phyloP scores from a whole-genome alignment of 2,888 invertebrate genomes.

The Parthenolecanium corni region DNA sequence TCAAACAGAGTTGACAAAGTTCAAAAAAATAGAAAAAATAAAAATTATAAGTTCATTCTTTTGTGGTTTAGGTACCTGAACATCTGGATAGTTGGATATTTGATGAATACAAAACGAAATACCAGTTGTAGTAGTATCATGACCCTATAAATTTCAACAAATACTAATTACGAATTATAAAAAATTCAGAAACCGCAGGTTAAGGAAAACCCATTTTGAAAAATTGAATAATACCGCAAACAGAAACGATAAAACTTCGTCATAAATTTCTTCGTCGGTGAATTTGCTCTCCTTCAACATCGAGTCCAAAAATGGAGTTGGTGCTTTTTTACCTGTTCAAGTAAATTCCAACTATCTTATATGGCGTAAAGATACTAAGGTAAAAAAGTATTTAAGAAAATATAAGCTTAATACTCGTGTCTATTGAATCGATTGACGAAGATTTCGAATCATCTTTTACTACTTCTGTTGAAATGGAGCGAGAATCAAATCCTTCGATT shows the following conservation, averaged over 20 bases:
- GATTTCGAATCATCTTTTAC: not conserved
- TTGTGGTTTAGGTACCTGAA: no score
- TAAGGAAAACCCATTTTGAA: not conserved
- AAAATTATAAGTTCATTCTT: no score
- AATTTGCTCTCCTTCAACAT: constrained; percentile 19
- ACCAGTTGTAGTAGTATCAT: constrained; percentile 32
- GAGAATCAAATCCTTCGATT: constrained; percentile 12
- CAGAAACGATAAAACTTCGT: constrained; percentile 27
- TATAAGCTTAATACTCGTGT: not conserved
- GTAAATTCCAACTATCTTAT: not conserved
- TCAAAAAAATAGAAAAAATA: no score
- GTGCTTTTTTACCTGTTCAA: constrained; percentile 16
- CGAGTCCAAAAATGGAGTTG: constrained; percentile 18
- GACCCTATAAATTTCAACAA: constrained; percentile 24
- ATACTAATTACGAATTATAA: not conserved
- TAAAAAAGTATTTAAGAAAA: not conserved
- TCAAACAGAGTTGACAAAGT: no score
- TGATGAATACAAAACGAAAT: constrained; percentile 30
- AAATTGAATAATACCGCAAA: constrained; percentile 26
- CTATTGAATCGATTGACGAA: not conserved
- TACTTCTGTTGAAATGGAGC: not conserved
- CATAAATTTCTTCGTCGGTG: constrained; percentile 31
- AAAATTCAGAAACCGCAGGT: constrained; percentile 3
- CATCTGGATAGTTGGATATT: constrained; percentile 30
- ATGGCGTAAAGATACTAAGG: not conserved